phyloP scores from a whole-genome alignment of 2,797 vertebrate species.

The Pangasius macronema region DNA sequence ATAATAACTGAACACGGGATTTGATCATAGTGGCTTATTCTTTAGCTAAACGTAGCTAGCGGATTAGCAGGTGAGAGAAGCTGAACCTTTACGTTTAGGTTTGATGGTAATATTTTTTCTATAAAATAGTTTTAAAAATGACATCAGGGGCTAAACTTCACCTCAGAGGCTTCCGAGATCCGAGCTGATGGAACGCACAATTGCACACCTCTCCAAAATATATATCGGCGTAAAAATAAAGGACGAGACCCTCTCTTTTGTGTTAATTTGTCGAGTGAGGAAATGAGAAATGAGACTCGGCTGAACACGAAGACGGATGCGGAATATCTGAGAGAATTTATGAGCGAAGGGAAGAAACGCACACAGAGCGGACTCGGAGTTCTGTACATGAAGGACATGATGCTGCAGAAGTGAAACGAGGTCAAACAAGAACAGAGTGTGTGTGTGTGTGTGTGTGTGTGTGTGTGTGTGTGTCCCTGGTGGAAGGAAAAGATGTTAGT shows the following conservation, averaged over 20 bases:
- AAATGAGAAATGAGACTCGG: not conserved
- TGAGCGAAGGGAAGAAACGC: conserved; percentile 1
- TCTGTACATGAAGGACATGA: conserved; percentile 14
- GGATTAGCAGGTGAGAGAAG: not conserved
- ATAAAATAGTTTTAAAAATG: not conserved
- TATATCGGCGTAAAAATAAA: too few species aligned
- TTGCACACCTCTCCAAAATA: too few species aligned
- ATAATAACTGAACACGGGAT: too few species aligned
- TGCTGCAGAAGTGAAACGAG: conserved; percentile 11
- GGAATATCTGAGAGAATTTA: not conserved
- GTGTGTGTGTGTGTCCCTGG: conserved; percentile 1
- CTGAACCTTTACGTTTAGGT: not conserved
- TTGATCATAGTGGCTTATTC: not conserved
- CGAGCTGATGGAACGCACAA: not conserved
- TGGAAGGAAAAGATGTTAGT: conserved; percentile 9
- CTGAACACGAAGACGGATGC: conserved; percentile 32
- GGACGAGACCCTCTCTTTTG: too few species aligned
- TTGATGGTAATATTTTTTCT: too few species aligned
- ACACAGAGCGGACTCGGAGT: not conserved
- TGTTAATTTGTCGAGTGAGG: too few species aligned
- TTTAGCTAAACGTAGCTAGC: not conserved
- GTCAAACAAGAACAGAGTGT: conserved; percentile 12
- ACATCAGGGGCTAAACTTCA: conserved; percentile 39
- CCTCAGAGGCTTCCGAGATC: not conserved
- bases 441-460: conserved; percentile 19